Base-by-base conservation (phyloP, 2,888 invertebrate species). In the Lasioglossum vierecki region DNA sequence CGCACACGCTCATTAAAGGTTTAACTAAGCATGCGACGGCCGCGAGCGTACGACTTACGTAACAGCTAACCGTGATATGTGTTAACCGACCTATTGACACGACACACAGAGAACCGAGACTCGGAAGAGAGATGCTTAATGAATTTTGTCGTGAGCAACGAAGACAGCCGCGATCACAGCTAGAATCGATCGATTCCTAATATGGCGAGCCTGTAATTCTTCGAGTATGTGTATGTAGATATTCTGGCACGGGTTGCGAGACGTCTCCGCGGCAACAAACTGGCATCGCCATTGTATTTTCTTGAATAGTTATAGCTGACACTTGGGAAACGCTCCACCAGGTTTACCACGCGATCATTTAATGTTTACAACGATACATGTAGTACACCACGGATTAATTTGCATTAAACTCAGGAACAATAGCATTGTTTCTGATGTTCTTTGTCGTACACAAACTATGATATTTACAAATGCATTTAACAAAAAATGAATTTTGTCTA, bases 11-110 rank as follows among this genome's bases (percentile, higher is more conserved):
- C 80, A 46, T 88, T 87, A 87, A 88, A 83, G 46, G 57, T 57
- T 46, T 72, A 49, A 76, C 74, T 49, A 60, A 78, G 71, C 74
- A 80, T 44, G 53, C 76, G 30, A 68, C 49, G 68, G 8, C n/a
- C 35, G 79, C 75, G 35, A 22, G 82, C n/a, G 35, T 46, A 44
- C 80, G 66, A 83, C 87, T 87, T 89, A 85, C 87, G 88, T 84
- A 89, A 89, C 57, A 66, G 79, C 76, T 77, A 87, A 85, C 83
- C 53, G 80, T 73, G 85, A 80, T 85, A 82, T 79, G 82, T 83
- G 87, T 39, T 73, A 72, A 83, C 66, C 80, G 83, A 82, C 49
- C 77, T 75, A 80, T 85, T 80, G 82, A 82, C 85, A 74, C 63
- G 72, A 46, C 13, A 3, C 30, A 8, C 4, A 30, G 53, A 53